These are phyloP conservation scores for Troides oblongomaculatus DNA, from an alignment of 2,888 invertebrate genomes.

Conservation along the genomic window DNA sequence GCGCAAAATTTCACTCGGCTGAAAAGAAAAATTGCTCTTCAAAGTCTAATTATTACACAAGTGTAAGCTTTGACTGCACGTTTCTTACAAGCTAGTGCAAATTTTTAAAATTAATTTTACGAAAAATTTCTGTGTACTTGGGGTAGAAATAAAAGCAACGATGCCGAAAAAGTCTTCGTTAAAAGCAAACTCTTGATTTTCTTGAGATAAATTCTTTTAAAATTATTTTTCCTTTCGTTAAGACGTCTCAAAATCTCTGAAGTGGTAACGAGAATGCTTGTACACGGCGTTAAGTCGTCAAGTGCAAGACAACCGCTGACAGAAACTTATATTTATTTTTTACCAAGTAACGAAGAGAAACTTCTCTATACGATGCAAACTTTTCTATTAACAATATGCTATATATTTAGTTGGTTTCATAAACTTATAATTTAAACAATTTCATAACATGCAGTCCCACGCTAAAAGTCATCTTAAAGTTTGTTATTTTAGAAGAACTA, in stretches of 20 bases:
- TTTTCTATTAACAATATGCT: no score
- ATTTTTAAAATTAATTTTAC: not conserved
- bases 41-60: not conserved
- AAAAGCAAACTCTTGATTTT: not conserved
- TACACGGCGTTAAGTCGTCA: not conserved
- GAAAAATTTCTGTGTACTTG: not conserved
- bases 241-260: not conserved
- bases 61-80: not conserved
- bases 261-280: constrained; percentile 5
- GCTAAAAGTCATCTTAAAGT: no score
- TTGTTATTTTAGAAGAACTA: not conserved
- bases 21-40: not conserved
- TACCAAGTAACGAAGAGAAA: not conserved
- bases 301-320: constrained; percentile 3
- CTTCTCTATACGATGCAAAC: not conserved
- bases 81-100: constrained; percentile 9
- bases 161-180: not conserved
- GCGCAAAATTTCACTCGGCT: not conserved
- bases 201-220: not conserved
- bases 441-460: no score
- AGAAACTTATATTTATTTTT: not conserved
- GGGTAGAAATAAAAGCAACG: not conserved
- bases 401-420: no score
- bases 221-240: not conserved
- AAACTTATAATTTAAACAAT: no score